Percentiles rank a stretch among this genome's conserved stretches.
Conservation (phyloP, 2,888 invertebrate genomes). For the Rhagonycha lutea region DNA sequence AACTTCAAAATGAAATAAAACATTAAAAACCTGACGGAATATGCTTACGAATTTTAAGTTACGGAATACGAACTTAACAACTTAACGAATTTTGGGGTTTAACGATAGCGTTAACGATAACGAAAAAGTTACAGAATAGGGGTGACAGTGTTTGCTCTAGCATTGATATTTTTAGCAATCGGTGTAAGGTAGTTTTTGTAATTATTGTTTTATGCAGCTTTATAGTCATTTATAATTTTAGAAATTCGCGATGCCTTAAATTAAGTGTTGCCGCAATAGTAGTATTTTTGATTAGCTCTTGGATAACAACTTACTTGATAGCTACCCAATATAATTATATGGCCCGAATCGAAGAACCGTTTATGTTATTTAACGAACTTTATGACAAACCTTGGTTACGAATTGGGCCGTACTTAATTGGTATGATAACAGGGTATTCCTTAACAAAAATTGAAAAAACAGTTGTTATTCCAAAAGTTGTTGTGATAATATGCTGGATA, state of each 20-base stretch:
- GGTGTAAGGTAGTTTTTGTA: constrained; percentile 62
- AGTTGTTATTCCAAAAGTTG: constrained; percentile 61
- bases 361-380: constrained; percentile 79
- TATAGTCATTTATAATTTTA: constrained; percentile 33
- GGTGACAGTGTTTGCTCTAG: too few relatives aligned
- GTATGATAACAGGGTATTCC: constrained; percentile 76
- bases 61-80: too few relatives aligned
- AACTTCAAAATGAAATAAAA: too few relatives aligned
- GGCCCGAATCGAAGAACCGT: constrained; percentile 77
- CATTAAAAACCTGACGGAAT: too few relatives aligned
- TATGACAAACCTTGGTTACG: constrained; percentile 86
- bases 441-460: constrained; percentile 70
- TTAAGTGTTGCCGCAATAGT: constrained; percentile 63
- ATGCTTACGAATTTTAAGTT: too few relatives aligned
- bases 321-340: constrained; percentile 76
- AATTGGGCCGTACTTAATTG: constrained; percentile 79
- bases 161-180: constrained; percentile 66
- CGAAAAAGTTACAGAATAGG: too few relatives aligned
- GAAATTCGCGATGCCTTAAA: constrained; percentile 63
- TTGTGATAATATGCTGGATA: constrained; percentile 65
- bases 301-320: constrained; percentile 75
- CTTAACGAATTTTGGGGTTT: too few relatives aligned
- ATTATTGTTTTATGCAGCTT: background rate
- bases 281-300: constrained; percentile 70
- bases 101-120: too few relatives aligned